A percentile compares a stretch with the other conserved stretches of the same genome.
These are phyloP conservation scores for Cataglyphis cursor DNA, from an alignment of 2,888 invertebrate genomes.

Conservation along the genomic window DNA sequence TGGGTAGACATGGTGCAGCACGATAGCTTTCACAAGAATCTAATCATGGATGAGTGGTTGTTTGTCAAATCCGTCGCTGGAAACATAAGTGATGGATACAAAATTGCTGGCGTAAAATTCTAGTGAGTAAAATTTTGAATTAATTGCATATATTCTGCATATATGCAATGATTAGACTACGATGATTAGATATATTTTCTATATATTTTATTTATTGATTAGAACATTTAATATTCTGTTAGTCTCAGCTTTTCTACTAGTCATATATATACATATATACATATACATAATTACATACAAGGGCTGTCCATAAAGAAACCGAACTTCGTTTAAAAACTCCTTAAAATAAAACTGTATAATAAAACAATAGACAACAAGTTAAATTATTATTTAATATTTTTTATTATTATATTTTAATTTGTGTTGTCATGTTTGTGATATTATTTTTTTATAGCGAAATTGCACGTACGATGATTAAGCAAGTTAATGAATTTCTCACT, in stretches of 20 bases:
- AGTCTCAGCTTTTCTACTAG: background rate
- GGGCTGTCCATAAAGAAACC: too few species aligned
- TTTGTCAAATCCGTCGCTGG: slow-evolving; percentile 93
- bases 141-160: background rate
- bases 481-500: slow-evolving; percentile 87
- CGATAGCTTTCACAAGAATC: slow-evolving; percentile 90
- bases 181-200: background rate
- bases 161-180: background rate
- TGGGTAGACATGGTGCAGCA: slow-evolving; percentile 92
- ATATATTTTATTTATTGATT: background rate
- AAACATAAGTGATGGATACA: slow-evolving; percentile 92
- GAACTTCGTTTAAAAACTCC: too few species aligned
- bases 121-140: slow-evolving; percentile 87
- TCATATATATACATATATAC: background rate
- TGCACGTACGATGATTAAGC: slow-evolving; percentile 87
- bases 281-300: too few species aligned
- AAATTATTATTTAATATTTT: slow-evolving; percentile 10
- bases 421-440: slow-evolving; percentile 1
- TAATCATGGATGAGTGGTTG: slow-evolving; percentile 95
- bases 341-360: background rate
- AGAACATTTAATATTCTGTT: background rate
- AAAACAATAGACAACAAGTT: background rate
- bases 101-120: slow-evolving; percentile 92
- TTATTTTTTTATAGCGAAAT: slow-evolving; percentile 86
- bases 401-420: background rate